Conservation (phyloP, 2,888 invertebrate species). For the Euspilapteryx auroguttella region DNA sequence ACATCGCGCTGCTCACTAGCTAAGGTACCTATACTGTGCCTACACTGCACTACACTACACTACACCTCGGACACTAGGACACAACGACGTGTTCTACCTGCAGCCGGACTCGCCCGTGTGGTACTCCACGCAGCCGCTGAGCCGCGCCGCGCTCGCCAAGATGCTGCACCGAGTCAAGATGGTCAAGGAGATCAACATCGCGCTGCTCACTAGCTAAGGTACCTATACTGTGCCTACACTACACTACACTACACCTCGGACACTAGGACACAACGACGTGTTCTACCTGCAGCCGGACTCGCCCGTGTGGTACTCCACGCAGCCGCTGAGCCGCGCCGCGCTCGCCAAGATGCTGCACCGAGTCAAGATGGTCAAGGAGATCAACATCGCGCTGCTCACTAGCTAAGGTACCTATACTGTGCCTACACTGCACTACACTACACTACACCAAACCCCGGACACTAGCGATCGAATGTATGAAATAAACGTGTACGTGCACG, state of each 20-base stretch:
- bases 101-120: slow-evolving; percentile 94
- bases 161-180: slow-evolving; percentile 92
- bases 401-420: slow-evolving; percentile 67
- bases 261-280: slow-evolving; percentile 90
- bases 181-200: slow-evolving; percentile 89
- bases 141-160: slow-evolving; percentile 79
- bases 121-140: slow-evolving; percentile 89
- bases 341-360: slow-evolving; percentile 91
- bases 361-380: slow-evolving; percentile 91
- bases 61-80: too few relatives aligned
- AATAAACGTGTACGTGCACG: too few relatives aligned
- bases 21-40: too few relatives aligned
- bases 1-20: too few relatives aligned
- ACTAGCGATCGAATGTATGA: too few relatives aligned
- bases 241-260: too few relatives aligned
- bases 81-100: slow-evolving; percentile 92
- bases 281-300: slow-evolving; percentile 94
- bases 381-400: slow-evolving; percentile 79
- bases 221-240: too few relatives aligned
- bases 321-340: slow-evolving; percentile 77
- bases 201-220: slow-evolving; percentile 73
- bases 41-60: too few relatives aligned
- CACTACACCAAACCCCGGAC: too few relatives aligned
- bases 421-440: too few relatives aligned
- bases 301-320: slow-evolving; percentile 94